Percentiles rank a stretch among this genome's conserved stretches.
Evolutionary conservation across 1,140 invertebrate species (phyloP).

Genomic region (Lucilia sericata): DNA sequence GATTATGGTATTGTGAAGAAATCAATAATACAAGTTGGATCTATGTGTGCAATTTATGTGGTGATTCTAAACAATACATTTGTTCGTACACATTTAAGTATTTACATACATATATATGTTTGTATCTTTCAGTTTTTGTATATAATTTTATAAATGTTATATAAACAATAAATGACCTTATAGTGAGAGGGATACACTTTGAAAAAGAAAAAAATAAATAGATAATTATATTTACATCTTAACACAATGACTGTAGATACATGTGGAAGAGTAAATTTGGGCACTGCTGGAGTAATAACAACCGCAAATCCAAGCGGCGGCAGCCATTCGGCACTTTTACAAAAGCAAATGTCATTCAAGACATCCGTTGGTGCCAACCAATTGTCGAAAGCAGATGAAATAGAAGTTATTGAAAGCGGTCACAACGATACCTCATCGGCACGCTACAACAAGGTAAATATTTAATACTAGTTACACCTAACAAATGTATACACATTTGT

Average conservation of each 20-base stretch:
- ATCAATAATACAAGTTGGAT: background rate
- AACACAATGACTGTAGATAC: slow-evolving; percentile 35
- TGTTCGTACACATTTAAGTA: too few relatives aligned
- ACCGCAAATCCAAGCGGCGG: slow-evolving; percentile 53
- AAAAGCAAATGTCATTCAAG: slow-evolving; percentile 63
- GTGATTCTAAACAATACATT: background rate
- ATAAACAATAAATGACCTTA: background rate
- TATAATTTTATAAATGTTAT: background rate
- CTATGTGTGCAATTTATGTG: background rate
- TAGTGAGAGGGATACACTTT: background rate
- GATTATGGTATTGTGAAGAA: background rate
- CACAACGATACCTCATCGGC: slow-evolving; percentile 56
- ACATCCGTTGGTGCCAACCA: slow-evolving; percentile 60
- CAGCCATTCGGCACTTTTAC: slow-evolving; percentile 59
- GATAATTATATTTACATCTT: background rate
- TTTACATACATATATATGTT: background rate
- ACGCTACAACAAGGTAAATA: slow-evolving; percentile 59
- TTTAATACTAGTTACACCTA: too few relatives aligned
- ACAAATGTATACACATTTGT: too few relatives aligned
- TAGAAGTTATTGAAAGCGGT: slow-evolving; percentile 60
- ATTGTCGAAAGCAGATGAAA: slow-evolving; percentile 59
- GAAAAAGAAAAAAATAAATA: too few relatives aligned
- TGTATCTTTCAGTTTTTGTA: background rate
- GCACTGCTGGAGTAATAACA: slow-evolving; percentile 57
- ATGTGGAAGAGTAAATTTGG: slow-evolving; percentile 52